Evolutionary conservation across 1,140 invertebrate genomes (phyloP), one percentile per base, ranked within the genome.

Genomic region (Brachionus calyciflorus): DNA sequence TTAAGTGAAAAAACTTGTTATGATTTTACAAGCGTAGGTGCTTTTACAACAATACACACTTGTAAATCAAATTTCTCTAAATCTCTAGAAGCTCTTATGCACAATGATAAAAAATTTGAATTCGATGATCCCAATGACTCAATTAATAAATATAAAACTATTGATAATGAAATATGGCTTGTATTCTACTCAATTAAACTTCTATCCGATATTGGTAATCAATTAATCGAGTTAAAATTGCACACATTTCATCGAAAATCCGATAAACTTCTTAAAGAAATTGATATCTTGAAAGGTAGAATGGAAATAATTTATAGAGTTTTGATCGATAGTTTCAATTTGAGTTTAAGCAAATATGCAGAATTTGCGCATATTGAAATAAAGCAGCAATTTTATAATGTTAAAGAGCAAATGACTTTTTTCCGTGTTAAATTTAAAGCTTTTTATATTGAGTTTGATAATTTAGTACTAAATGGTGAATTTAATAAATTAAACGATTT

Each of bases 11-110:
- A 28, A 26, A 2, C 46, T 33, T 73, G 69, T 17, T 73, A 73
- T 41, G 69, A 73, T 33, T 73, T 73, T 55, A 73, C 69, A 4
- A 73, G 69, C 33, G 69, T 53, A 19, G 69, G 69, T 26, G 69
- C 69, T 37, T 73, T 73, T 40, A 73, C 69, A 7, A 73, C 69
- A 33, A 46, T 51, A 17, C 69, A 73, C 28, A 51, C 46, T 21
- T 40, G 37, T 28, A 73, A 73, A 55, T 40, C 44, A 19, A 21
- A 21, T 12, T 73, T 40, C n/a, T 33, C n/a, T 3, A 40, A 41
- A 30, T 73, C 69, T 12, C 19, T 73, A 3, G 69, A 73, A 26
- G 19, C 30, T 1, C 21, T 73, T n/a, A 73, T 51, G 46, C 21
- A 51, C 4, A 37, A 51, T 55, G 69, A 73, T 14, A 73, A 33